Evolutionary conservation across 2,888 invertebrate genomes (phyloP).

Genomic region (Zaprionus lineosus): DNA sequence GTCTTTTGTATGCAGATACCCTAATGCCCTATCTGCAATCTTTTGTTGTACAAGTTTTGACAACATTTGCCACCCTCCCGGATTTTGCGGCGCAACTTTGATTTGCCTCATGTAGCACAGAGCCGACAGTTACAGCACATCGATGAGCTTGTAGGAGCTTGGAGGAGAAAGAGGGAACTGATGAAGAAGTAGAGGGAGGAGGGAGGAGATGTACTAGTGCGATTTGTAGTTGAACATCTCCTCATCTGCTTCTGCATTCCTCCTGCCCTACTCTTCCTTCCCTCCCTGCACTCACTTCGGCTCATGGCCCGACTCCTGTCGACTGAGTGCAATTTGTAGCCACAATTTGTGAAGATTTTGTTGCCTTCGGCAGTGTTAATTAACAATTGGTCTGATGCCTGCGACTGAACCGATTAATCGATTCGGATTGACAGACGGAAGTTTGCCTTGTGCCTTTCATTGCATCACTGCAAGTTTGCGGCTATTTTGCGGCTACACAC

Average conservation of each 20-base stretch:
- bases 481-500: slow-evolving; percentile 25
- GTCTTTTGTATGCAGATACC: slow-evolving; percentile 18
- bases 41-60: slow-evolving; percentile 65
- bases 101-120: slow-evolving; percentile 22
- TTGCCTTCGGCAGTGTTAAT: slow-evolving; percentile 57
- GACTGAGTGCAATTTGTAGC: slow-evolving; percentile 49
- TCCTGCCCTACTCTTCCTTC: too few relatives aligned
- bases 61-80: slow-evolving; percentile 67
- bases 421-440: slow-evolving; percentile 47
- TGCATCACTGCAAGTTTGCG: slow-evolving; percentile 37
- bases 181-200: too few relatives aligned
- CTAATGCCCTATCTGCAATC: slow-evolving; percentile 55
- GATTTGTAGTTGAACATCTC: too few relatives aligned
- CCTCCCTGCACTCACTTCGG: too few relatives aligned
- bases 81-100: slow-evolving; percentile 22
- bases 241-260: too few relatives aligned
- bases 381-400: slow-evolving; percentile 53
- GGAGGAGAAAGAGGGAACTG: too few relatives aligned
- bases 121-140: too few relatives aligned
- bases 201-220: too few relatives aligned
- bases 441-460: slow-evolving; percentile 31
- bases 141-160: too few relatives aligned
- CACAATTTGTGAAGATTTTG: slow-evolving; percentile 51
- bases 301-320: too few relatives aligned
- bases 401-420: slow-evolving; percentile 45